Evolutionary conservation across 37 sponge, comb jelly and placozoan species (phyloP), one percentile per base, ranked within the genome.

Genomic region (Geodia barretti): DNA sequence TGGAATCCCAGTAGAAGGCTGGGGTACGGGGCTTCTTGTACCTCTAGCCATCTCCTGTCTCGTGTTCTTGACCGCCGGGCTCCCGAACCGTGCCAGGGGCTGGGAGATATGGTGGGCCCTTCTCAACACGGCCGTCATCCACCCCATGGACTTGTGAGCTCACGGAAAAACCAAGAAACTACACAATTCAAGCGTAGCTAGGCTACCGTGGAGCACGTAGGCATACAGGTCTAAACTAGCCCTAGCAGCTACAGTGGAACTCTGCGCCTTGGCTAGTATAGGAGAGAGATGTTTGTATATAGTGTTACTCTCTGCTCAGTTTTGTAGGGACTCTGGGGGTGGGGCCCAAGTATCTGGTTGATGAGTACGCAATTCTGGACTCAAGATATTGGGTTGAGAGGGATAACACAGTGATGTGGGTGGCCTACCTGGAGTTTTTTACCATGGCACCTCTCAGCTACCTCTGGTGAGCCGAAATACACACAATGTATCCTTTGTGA

Each of bases 281-380:
- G 19, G 19, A 23, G 19, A 68, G 20, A 61, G 17, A 39, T 17
- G n/a, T n/a, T n/a, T n/a, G n/a, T 62, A 8, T n/a, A n/a, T n/a
- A n/a, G n/a, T n/a, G n/a, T n/a, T n/a, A n/a, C 70, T 14, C 26
- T 35, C 25, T n/a, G 5, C 25, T n/a, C 67, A 92, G 93, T 1
- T 59, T 92, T 32, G 80, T 92, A 2, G 93, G 93, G 19, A 72
- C 43, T 0, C 59, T 72, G 29, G 93, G 93, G 8, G 39, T 79
- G 17, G 93, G 93, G 28, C 93, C 93, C 0, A 81, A 84, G 81
- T 92, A 88, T 62, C 60, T 92, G 41, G 86, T 89, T 24, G 88
- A 92, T 81, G 93, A 92, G 81, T 92, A 88, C 62, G 86, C 93
- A 23, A 31, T 88, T 3, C 42, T 89, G 68, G 93, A 92, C 63